Evolutionary conservation across 2,113 vertebrate genomes (phyloP).

Genomic region (Thymallus thymallus): DNA sequence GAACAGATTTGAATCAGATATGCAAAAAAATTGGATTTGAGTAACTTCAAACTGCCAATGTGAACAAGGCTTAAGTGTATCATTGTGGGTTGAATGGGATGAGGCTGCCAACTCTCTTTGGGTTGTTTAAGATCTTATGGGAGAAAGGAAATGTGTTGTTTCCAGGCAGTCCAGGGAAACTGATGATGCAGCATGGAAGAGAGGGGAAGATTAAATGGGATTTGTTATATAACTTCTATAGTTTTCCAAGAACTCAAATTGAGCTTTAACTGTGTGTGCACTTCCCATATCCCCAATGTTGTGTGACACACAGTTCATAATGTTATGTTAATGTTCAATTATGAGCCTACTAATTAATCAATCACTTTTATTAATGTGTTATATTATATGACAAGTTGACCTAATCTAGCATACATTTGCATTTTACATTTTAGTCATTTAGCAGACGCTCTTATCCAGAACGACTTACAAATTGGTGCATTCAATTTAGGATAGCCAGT

Average conservation of each 20-base stretch:
- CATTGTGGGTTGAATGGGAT: conserved; percentile 61
- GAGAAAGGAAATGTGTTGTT: conserved; percentile 68
- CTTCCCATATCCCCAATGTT: conserved; percentile 23
- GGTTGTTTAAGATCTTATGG: conserved; percentile 65
- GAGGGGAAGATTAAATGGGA: conserved; percentile 67
- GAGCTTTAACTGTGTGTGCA: conserved; percentile 41
- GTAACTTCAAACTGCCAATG: too few species aligned
- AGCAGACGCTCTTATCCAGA: too few species aligned
- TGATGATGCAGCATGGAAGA: conserved; percentile 70
- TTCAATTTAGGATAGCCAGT: too few species aligned
- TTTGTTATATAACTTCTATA: conserved; percentile 66
- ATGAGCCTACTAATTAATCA: too few species aligned
- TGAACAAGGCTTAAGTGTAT: conserved; percentile 35
- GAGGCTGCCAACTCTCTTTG: conserved; percentile 57
- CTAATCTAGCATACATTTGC: neutral
- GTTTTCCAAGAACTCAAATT: conserved; percentile 62
- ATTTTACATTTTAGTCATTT: too few species aligned
- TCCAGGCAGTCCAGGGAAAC: conserved; percentile 63
- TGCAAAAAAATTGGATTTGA: too few species aligned
- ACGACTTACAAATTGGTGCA: too few species aligned
- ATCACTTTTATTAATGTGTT: neutral
- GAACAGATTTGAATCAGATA: too few species aligned
- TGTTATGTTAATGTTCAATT: neutral
- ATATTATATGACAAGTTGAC: neutral
- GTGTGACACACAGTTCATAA: conserved; percentile 12